These are phyloP conservation scores for Drosophila robusta DNA, from an alignment of 2,888 invertebrate genomes.

Conservation along the genomic window DNA sequence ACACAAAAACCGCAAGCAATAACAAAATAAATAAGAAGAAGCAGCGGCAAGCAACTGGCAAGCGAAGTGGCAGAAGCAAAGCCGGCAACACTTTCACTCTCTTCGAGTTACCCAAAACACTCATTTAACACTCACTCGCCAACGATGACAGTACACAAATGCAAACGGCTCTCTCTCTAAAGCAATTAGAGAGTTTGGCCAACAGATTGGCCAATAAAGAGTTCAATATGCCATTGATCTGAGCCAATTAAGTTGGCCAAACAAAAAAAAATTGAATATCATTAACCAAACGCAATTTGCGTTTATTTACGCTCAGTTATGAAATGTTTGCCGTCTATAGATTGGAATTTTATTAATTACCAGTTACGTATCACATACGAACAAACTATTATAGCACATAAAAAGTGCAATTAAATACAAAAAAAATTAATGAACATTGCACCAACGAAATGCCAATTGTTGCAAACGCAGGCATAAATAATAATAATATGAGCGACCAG, in stretches of 20 bases:
- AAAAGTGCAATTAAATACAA: conserved; percentile 38
- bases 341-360: conserved; percentile 43
- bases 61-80: conserved; percentile 13
- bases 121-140: conserved; percentile 11
- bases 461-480: conserved; percentile 16
- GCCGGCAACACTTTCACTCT: conserved; percentile 76
- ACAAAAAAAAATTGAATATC: conserved; percentile 20
- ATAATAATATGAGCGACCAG: not conserved
- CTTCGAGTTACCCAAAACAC: conserved; percentile 23
- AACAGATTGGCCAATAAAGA: conserved; percentile 38
- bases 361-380: conserved; percentile 17
- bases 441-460: conserved; percentile 13
- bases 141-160: conserved; percentile 27
- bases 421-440: conserved; percentile 29
- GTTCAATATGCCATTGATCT: conserved; percentile 47
- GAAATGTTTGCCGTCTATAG: conserved; percentile 36
- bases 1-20: conserved; percentile 31
- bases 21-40: conserved; percentile 2
- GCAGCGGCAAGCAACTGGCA: conserved; percentile 1
- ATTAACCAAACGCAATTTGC: conserved; percentile 33
- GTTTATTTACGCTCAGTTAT: conserved; percentile 38
- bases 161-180: conserved; percentile 15
- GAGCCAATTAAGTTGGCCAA: conserved; percentile 35
- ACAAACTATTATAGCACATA: conserved; percentile 13
- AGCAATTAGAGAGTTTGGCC: conserved; percentile 17